phyloP scores from a whole-genome alignment of 92 coral and sea anemone genomes.

The Diadumene lineata region DNA sequence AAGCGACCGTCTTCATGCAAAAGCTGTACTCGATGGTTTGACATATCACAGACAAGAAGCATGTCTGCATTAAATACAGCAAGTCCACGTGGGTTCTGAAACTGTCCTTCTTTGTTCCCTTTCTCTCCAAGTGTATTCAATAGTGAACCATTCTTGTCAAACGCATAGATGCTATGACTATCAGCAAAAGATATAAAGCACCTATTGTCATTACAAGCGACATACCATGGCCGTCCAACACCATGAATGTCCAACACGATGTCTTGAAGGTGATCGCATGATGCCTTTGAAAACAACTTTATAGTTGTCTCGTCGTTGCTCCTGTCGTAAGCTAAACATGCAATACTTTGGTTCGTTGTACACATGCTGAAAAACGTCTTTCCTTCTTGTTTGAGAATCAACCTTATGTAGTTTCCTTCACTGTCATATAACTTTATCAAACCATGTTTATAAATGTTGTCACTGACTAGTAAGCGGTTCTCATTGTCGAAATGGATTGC shows the following conservation, averaged over 20 bases:
- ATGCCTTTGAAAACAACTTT: constrained; percentile 3
- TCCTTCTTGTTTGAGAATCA: background rate
- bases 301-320: background rate
- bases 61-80: constrained; percentile 22
- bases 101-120: constrained; percentile 12
- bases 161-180: background rate
- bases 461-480: background rate
- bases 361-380: background rate
- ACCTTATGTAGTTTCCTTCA: background rate
- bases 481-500: constrained; percentile 13
- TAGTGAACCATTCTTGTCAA: constrained; percentile 10
- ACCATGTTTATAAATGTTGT: background rate
- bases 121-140: constrained; percentile 3
- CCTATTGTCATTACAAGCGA: constrained; percentile 4
- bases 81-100: constrained; percentile 1
- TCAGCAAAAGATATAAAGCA: background rate
- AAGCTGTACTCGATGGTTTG: constrained; percentile 13
- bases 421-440: background rate
- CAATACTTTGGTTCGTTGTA: background rate
- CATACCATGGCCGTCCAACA: background rate
- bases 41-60: constrained; percentile 16
- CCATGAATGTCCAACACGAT: background rate
- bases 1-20: constrained; percentile 1
- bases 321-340: background rate
- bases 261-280: background rate